Conservation (phyloP, 2,888 invertebrate species). For the Zygogramma bicolorata region DNA sequence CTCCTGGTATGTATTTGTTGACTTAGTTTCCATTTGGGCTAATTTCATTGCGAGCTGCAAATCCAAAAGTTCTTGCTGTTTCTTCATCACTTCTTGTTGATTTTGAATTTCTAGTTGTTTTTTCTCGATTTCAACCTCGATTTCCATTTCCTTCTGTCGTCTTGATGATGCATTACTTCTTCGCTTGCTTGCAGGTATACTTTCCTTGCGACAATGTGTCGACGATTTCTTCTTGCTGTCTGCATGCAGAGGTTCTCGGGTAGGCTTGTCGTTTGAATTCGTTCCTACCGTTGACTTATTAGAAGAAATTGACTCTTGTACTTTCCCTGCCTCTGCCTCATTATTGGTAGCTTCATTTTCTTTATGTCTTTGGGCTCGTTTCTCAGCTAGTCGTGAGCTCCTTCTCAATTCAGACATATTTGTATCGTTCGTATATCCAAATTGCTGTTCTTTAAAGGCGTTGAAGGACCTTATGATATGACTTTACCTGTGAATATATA, state of each 20-base stretch:
- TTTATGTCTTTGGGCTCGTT: background rate
- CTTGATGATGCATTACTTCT: background rate
- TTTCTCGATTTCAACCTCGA: background rate
- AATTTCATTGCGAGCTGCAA: background rate
- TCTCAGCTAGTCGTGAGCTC: background rate
- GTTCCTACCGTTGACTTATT: background rate
- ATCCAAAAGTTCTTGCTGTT: background rate
- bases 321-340: background rate
- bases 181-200: background rate
- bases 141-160: background rate
- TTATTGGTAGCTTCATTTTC: background rate
- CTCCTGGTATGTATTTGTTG: background rate
- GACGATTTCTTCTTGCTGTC: too few species aligned
- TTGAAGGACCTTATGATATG: conserved; percentile 7
- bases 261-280: background rate
- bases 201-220: too few species aligned
- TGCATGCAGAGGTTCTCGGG: too few species aligned
- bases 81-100: too few species aligned
- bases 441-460: background rate
- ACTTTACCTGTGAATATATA: too few species aligned
- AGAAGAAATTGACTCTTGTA: background rate
- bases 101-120: background rate
- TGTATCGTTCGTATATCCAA: background rate
- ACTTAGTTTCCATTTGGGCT: background rate
- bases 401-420: background rate